A percentile compares a stretch with the other conserved stretches of the same genome.
These are phyloP conservation scores for Molossus molossus DNA, from an alignment of 2,797 vertebrate genomes.

Conservation along the genomic window DNA sequence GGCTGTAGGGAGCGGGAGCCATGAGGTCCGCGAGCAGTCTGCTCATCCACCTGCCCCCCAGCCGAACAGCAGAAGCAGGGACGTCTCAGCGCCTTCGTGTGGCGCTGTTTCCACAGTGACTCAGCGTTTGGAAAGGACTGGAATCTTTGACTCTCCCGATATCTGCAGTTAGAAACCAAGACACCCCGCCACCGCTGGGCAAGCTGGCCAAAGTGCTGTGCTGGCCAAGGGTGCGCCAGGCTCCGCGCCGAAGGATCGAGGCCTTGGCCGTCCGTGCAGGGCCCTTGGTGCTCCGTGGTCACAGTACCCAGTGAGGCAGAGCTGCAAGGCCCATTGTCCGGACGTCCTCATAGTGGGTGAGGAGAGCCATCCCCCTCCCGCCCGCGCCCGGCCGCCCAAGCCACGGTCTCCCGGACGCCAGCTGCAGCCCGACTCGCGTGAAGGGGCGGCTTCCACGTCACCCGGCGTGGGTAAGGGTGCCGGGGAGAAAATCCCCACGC, in stretches of 20 bases:
- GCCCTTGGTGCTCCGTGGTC: accelerated
- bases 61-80: not conserved
- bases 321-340: accelerated
- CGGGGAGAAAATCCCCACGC: accelerated
- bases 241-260: accelerated
- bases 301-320: accelerated
- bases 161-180: not conserved
- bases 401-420: accelerated
- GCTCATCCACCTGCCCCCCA: slow-evolving; percentile 46
- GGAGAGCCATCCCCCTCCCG: accelerated
- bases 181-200: accelerated
- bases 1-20: not conserved
- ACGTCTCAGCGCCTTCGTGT: accelerated
- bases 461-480: accelerated
- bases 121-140: accelerated
- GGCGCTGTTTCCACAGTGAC: accelerated
- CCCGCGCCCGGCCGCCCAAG: accelerated
- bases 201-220: accelerated
- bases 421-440: accelerated
- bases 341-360: accelerated
- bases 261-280: accelerated
- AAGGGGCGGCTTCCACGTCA: accelerated
- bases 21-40: not conserved
- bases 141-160: not conserved
- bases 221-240: accelerated